Conservation (phyloP, 2,888 invertebrate genomes). For the Leptogaster cylindrica region DNA sequence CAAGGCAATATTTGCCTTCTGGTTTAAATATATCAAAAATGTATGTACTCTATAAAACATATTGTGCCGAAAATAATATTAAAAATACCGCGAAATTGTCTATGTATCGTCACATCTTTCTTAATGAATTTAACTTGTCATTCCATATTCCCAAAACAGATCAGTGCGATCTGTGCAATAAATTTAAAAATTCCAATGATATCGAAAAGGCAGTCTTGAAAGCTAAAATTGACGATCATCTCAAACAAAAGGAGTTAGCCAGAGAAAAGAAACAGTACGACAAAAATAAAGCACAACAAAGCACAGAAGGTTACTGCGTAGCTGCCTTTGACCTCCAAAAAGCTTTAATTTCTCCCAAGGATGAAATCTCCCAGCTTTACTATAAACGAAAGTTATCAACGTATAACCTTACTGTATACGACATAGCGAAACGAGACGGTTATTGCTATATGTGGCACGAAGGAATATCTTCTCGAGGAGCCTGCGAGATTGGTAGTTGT, state of each 20-base stretch:
- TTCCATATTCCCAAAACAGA: not conserved
- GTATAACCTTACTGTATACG: not conserved
- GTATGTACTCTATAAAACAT: not conserved
- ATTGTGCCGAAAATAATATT: not conserved
- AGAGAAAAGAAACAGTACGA: too few species aligned
- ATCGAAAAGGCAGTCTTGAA: too few species aligned
- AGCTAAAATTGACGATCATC: too few species aligned
- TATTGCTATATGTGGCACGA: conserved; percentile 14
- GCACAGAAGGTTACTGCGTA: not conserved
- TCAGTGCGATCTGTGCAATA: conserved; percentile 5
- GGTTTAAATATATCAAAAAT: conserved; percentile 2
- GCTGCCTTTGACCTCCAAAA: conserved; percentile 6
- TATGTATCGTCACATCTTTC: conserved; percentile 3
- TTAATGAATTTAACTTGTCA: not conserved
- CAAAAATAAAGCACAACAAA: too few species aligned
- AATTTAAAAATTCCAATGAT: not conserved
- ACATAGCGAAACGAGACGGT: not conserved
- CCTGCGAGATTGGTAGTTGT: not conserved
- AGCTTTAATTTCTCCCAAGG: not conserved
- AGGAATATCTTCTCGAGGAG: not conserved
- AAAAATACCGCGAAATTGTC: not conserved
- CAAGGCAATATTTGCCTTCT: not conserved
- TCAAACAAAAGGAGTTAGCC: too few species aligned
- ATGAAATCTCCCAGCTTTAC: conserved; percentile 2
- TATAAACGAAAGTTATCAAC: too few species aligned